Base-by-base conservation (phyloP, 1,140 invertebrate genomes). In the Thereuonema tuberculata region DNA sequence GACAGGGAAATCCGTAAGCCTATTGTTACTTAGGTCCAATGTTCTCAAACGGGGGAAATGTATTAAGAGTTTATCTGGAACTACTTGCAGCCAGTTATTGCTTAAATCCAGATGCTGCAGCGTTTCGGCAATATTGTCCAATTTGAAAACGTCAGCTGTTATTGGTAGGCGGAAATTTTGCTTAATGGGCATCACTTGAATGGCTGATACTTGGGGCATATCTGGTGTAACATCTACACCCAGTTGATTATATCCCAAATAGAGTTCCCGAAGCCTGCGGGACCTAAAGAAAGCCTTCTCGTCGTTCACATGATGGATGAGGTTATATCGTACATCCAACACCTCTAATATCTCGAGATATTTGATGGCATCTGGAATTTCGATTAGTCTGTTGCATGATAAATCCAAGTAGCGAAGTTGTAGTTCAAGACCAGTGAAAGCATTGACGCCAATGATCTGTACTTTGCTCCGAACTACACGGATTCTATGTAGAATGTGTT, bases 141-240 rank as follows among this genome's bases (percentile, higher is more conserved):
- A 43, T 26, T 63, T 61, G 47, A 65, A 65, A 17, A 65, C 37
- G 14, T 37, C n/a, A n/a, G n/a, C n/a, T n/a, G n/a, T n/a, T n/a
- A n/a, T n/a, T n/a, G n/a, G n/a, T n/a, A n/a, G n/a, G n/a, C n/a
- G n/a, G n/a, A n/a, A n/a, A n/a, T n/a, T n/a, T n/a, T n/a, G n/a
- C n/a, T n/a, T n/a, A n/a, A n/a, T n/a, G n/a, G n/a, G n/a, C n/a
- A n/a, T n/a, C n/a, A n/a, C n/a, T n/a, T n/a, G n/a, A n/a, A n/a
- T n/a, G n/a, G n/a, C n/a, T n/a, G n/a, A n/a, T n/a, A n/a, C n/a
- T n/a, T n/a, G n/a, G n/a, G n/a, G n/a, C n/a, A n/a, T n/a, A n/a
- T n/a, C n/a, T n/a, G n/a, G n/a, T n/a, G n/a, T n/a, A n/a, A n/a
- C n/a, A n/a, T n/a, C n/a, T n/a, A n/a, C n/a, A n/a, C n/a, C n/a